Evolutionary conservation across 2,113 vertebrate species (phyloP).

Genomic region (Calonectris borealis): DNA sequence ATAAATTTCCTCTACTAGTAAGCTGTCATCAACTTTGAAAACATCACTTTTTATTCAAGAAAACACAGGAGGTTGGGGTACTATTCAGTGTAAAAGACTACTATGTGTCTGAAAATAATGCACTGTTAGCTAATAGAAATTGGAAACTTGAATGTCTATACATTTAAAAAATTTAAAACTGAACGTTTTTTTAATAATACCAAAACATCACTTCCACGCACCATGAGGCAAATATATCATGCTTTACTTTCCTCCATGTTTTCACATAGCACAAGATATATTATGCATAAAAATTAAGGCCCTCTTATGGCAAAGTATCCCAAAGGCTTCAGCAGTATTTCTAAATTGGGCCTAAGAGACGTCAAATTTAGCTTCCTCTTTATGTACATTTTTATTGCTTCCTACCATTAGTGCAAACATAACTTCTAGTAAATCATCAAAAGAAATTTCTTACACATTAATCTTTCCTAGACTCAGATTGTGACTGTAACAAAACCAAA

Average conservation of each 20-base stretch:
- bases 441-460: neutral
- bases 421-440: neutral
- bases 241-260: neutral
- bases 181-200: neutral
- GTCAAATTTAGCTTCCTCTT: neutral
- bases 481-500: neutral
- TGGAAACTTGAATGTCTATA: neutral
- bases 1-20: slow-evolving; percentile 12
- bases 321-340: slow-evolving; percentile 20
- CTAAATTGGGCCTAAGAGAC: slow-evolving; percentile 9
- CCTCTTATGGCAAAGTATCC: neutral
- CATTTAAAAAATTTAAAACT: neutral
- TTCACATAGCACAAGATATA: neutral
- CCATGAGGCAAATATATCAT: neutral
- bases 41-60: neutral
- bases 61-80: neutral
- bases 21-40: slow-evolving; percentile 32
- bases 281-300: slow-evolving; percentile 16
- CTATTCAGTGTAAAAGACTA: neutral
- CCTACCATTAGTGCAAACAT: neutral
- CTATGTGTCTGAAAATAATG: neutral
- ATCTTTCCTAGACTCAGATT: neutral
- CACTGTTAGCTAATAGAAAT: neutral
- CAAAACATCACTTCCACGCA: neutral
- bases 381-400: slow-evolving; percentile 18